Percentiles rank a stretch among this genome's conserved stretches.
Conservation (phyloP, 2,797 vertebrate genomes). For the Pristis pectinata region DNA sequence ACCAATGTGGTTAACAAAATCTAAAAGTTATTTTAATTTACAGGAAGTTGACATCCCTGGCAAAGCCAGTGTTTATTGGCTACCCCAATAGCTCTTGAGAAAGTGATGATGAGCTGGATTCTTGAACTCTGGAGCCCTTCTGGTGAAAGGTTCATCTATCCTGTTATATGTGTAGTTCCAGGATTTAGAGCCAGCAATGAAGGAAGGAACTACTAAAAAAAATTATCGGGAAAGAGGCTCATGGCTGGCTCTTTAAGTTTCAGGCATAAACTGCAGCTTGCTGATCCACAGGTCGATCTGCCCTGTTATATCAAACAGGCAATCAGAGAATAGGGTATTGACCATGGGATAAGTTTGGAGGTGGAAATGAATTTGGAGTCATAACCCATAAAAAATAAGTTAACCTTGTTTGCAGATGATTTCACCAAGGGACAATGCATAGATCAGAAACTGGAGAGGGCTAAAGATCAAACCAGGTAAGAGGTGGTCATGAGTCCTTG, state of each 20-base stretch:
- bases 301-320: neutral
- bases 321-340: neutral
- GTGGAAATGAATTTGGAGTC: neutral
- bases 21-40: too few relatives aligned
- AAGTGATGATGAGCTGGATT: too few relatives aligned
- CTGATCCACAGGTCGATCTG: neutral
- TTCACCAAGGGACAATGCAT: neutral
- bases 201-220: too few relatives aligned
- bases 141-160: too few relatives aligned
- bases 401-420: neutral
- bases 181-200: too few relatives aligned
- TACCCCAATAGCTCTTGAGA: too few relatives aligned
- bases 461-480: neutral
- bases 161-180: too few relatives aligned
- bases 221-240: neutral
- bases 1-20: neutral
- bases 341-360: neutral
- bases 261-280: neutral
- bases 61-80: too few relatives aligned
- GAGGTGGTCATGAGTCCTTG: neutral
- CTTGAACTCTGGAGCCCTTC: too few relatives aligned
- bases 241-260: neutral
- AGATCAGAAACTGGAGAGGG: neutral
- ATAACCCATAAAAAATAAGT: neutral
- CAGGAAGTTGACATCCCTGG: too few relatives aligned